These are phyloP conservation scores for Palloptera scutellata DNA, from an alignment of 2,888 invertebrate species.

Conservation along the genomic window DNA sequence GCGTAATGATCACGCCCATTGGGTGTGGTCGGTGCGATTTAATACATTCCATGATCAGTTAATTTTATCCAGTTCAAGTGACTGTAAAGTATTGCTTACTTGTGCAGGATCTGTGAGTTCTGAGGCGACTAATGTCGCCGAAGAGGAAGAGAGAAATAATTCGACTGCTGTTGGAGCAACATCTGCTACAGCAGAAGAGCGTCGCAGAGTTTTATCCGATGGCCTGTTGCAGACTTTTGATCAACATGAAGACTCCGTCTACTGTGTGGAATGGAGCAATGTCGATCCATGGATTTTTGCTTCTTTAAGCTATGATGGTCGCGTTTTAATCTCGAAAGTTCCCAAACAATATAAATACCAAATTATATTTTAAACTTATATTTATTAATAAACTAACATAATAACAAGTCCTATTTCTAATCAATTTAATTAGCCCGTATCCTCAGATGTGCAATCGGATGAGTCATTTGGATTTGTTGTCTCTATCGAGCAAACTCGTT, in stretches of 20 bases:
- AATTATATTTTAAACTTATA: constrained; percentile 74
- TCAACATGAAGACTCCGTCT: constrained; percentile 98
- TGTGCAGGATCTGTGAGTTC: constrained; percentile 89
- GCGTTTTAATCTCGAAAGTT: constrained; percentile 91
- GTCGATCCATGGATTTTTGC: constrained; percentile 99
- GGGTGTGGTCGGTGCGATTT: constrained; percentile 94
- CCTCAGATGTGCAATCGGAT: constrained; percentile 71
- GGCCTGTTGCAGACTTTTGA: constrained; percentile 92
- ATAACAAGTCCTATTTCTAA: not conserved
- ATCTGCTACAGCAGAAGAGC: constrained; percentile 32
- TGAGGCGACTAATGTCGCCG: constrained; percentile 68
- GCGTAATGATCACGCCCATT: constrained; percentile 86
- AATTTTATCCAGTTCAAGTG: constrained; percentile 91
- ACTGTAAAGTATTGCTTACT: constrained; percentile 88
- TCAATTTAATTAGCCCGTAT: constrained; percentile 61
- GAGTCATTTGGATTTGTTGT: constrained; percentile 73
- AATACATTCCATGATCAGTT: constrained; percentile 98
- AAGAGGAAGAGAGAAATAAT: constrained; percentile 59
- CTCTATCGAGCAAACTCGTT: constrained; percentile 69
- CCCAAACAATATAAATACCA: constrained; percentile 95
- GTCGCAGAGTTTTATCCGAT: constrained; percentile 69
- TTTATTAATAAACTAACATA: constrained; percentile 10
- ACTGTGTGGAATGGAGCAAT: constrained; percentile 96
- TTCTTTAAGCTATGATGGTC: constrained; percentile 94
- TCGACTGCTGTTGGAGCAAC: constrained; percentile 2